Evolutionary conservation across 2,797 vertebrate genomes (phyloP).

Genomic region (Centropyge bicolor): DNA sequence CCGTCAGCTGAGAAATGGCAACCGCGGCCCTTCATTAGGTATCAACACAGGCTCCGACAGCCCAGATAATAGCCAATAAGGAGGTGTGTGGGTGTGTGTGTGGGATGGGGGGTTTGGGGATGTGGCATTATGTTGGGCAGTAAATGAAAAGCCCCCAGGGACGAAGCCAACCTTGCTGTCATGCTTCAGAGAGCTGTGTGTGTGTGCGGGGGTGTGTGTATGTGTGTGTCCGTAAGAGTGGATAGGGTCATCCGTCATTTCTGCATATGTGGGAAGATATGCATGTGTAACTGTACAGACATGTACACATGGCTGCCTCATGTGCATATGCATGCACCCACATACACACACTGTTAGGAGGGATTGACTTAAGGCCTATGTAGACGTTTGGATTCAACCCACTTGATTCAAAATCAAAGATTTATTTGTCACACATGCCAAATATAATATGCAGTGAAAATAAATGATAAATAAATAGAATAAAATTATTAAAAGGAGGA

Average conservation of each 20-base stretch:
- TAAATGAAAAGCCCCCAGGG: slow-evolving; percentile 90
- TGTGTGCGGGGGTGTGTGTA: slow-evolving; percentile 60
- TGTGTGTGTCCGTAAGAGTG: background rate
- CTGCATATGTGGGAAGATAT: slow-evolving; percentile 60
- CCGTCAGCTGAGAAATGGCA: slow-evolving; percentile 95
- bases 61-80: slow-evolving; percentile 99
- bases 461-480: too few relatives aligned
- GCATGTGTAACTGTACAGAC: slow-evolving; percentile 48
- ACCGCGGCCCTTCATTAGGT: slow-evolving; percentile 95
- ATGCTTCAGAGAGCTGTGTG: slow-evolving; percentile 88
- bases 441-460: background rate
- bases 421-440: background rate
- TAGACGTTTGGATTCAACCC: background rate
- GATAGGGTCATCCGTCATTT: slow-evolving; percentile 22
- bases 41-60: slow-evolving; percentile 94
- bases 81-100: slow-evolving; percentile 28
- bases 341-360: background rate
- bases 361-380: background rate
- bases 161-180: slow-evolving; percentile 82
- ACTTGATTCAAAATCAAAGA: background rate
- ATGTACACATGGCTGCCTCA: slow-evolving; percentile 12
- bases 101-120: slow-evolving; percentile 25
- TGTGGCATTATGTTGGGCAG: slow-evolving; percentile 70
- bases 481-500: background rate
- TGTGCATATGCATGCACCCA: background rate